Conservation (phyloP, 2,888 invertebrate genomes). For the Zele albiditarsus region DNA sequence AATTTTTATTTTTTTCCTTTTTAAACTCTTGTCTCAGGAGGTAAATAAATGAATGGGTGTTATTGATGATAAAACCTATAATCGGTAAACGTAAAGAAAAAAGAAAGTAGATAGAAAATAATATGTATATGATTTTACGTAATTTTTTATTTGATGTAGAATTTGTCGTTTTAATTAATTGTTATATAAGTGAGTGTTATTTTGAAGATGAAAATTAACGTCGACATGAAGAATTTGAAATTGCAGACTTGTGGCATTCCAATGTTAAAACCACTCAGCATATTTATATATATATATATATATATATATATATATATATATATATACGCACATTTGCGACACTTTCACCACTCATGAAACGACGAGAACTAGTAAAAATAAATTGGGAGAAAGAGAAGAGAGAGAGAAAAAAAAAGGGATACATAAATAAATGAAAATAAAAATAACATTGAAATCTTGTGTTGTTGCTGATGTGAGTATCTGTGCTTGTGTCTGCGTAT, state of each 20-base stretch:
- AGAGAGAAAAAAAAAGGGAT: background rate
- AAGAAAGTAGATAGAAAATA: background rate
- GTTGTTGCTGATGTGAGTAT: constrained; percentile 18
- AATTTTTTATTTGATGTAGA: background rate
- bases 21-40: background rate
- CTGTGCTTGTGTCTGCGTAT: constrained; percentile 33
- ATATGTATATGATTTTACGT: too few species aligned
- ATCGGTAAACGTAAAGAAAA: background rate
- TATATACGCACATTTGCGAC: constrained; percentile 21
- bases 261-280: constrained; percentile 50
- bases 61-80: background rate
- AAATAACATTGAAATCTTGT: background rate
- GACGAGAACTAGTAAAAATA: background rate
- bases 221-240: constrained; percentile 34
- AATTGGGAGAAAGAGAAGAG: background rate
- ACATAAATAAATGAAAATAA: constrained; percentile 12
- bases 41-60: constrained; percentile 21
- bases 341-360: constrained; percentile 16
- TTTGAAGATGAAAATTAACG: constrained; percentile 21
- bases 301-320: background rate
- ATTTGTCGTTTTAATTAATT: constrained; percentile 9
- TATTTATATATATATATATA: constrained; percentile 16
- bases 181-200: background rate
- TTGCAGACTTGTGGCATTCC: constrained; percentile 45
- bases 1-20: background rate